Percentiles rank a stretch among this genome's conserved stretches.
Evolutionary conservation across 2,888 invertebrate species (phyloP).

Genomic region (Hydropsyche betteni): DNA sequence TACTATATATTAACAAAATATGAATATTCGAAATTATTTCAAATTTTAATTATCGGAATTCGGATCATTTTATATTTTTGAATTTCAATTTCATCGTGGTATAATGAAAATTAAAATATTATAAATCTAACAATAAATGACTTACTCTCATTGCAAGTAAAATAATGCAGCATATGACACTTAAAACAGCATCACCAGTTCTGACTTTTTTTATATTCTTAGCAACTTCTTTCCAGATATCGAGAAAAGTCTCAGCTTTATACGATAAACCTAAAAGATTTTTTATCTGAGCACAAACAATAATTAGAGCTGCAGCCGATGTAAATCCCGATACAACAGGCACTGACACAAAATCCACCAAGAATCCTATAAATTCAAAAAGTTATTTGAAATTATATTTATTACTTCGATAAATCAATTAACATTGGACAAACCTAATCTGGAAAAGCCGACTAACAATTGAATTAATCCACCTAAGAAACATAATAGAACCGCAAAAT

Average conservation of each 20-base stretch:
- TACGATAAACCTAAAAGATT: slow-evolving; percentile 71
- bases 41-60: too few species aligned
- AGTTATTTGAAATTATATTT: slow-evolving; percentile 18
- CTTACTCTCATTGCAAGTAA: slow-evolving; percentile 71
- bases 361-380: slow-evolving; percentile 66
- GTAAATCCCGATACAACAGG: slow-evolving; percentile 81
- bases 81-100: too few species aligned
- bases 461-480: slow-evolving; percentile 74
- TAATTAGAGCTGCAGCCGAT: slow-evolving; percentile 78
- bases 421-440: slow-evolving; percentile 66
- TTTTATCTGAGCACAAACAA: slow-evolving; percentile 79
- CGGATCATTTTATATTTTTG: too few species aligned
- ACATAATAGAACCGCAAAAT: slow-evolving; percentile 72
- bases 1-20: too few species aligned
- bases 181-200: slow-evolving; percentile 70
- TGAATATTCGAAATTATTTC: too few species aligned
- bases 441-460: slow-evolving; percentile 69
- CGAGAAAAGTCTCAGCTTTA: slow-evolving; percentile 69
- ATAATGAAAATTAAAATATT: too few species aligned
- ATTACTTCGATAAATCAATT: slow-evolving; percentile 39
- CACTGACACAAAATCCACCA: slow-evolving; percentile 77
- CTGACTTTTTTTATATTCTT: slow-evolving; percentile 65
- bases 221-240: slow-evolving; percentile 68
- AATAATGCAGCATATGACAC: slow-evolving; percentile 68
- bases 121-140: slow-evolving; percentile 21